Percentiles rank a stretch among this genome's conserved stretches.
phyloP scores from a whole-genome alignment of 2,113 vertebrate species.

The Tautogolabrus adspersus region DNA sequence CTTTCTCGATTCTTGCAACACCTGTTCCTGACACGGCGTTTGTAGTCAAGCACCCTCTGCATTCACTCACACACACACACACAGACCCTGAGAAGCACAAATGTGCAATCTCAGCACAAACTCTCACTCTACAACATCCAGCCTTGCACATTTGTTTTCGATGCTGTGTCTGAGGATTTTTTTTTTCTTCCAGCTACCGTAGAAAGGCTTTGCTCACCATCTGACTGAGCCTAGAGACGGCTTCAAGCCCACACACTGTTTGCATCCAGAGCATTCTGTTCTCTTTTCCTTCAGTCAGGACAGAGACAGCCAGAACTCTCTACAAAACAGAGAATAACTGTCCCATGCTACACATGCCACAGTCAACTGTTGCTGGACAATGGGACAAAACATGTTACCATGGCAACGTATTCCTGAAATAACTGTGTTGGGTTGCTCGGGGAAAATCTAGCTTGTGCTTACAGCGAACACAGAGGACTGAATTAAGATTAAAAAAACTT shows the following conservation, averaged over 20 bases:
- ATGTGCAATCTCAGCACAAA: slow-evolving; percentile 48
- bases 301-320: slow-evolving; percentile 53
- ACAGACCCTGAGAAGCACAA: slow-evolving; percentile 24
- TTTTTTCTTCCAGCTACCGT: slow-evolving; percentile 42
- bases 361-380: slow-evolving; percentile 68
- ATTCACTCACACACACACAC: slow-evolving; percentile 27
- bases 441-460: slow-evolving; percentile 50
- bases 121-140: slow-evolving; percentile 12
- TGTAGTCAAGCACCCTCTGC: slow-evolving; percentile 36
- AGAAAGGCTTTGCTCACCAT: slow-evolving; percentile 34
- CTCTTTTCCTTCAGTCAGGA: slow-evolving; percentile 32
- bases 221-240: slow-evolving; percentile 46
- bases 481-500: background rate
- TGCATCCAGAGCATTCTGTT: slow-evolving; percentile 57
- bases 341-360: slow-evolving; percentile 57
- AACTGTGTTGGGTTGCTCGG: slow-evolving; percentile 39
- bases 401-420: slow-evolving; percentile 62
- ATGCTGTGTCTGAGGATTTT: slow-evolving; percentile 42
- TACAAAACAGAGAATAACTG: slow-evolving; percentile 58
- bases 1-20: slow-evolving; percentile 41
- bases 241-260: slow-evolving; percentile 48
- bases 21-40: slow-evolving; percentile 61
- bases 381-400: slow-evolving; percentile 73
- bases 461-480: slow-evolving; percentile 27
- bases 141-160: slow-evolving; percentile 40